Evolutionary conservation across 2,113 vertebrate species (phyloP).

Genomic region (Aythya baeri): DNA sequence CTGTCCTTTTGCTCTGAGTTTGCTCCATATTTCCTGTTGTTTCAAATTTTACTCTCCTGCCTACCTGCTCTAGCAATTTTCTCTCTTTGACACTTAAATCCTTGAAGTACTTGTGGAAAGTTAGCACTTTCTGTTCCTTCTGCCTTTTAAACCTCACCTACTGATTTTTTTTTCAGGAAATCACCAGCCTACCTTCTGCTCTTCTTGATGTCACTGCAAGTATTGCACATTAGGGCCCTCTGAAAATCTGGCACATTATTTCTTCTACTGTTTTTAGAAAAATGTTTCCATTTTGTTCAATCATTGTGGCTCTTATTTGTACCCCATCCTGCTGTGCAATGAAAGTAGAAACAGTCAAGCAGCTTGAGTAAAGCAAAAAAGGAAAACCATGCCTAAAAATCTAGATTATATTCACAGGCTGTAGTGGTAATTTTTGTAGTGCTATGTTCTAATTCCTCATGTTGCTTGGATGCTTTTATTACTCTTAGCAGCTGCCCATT

Average conservation of each 20-base stretch:
- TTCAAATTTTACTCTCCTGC: constrained; percentile 35
- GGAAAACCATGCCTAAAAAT: neutral
- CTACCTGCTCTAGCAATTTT: constrained; percentile 38
- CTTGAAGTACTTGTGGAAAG: constrained; percentile 19
- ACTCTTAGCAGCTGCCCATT: neutral
- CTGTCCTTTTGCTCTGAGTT: neutral
- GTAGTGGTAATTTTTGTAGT: neutral
- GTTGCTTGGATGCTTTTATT: neutral
- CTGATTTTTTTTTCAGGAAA: neutral
- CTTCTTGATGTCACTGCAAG: neutral
- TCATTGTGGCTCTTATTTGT: neutral
- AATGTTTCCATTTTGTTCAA: neutral
- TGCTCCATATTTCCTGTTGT: neutral
- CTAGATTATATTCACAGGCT: neutral
- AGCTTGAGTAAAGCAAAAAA: neutral
- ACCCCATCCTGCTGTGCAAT: neutral
- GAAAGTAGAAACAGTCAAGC: neutral
- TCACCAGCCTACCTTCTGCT: constrained; percentile 8
- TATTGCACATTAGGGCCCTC: neutral
- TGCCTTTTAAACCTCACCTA: constrained; percentile 27
- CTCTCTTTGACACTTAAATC: neutral
- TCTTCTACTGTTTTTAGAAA: neutral
- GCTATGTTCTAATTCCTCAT: neutral
- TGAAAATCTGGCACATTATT: neutral
- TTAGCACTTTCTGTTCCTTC: neutral